Base-by-base conservation (phyloP, 2,888 invertebrate species). In the Mamestra brassicae region DNA sequence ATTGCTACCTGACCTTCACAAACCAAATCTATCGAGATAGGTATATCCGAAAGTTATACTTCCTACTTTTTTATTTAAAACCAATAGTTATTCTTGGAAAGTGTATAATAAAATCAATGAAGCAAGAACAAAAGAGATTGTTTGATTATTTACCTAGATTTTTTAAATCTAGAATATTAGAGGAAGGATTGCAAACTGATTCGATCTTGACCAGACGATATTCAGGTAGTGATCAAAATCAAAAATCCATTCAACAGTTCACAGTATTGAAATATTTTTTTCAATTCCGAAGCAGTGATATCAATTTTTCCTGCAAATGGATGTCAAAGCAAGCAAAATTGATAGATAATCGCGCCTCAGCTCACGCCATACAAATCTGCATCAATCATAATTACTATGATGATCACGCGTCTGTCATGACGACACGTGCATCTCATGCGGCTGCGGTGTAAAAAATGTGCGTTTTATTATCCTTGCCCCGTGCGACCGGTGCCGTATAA, bases 371-470 rank as follows among this genome's bases (percentile, higher is more conserved):
- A 42, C 4, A 63, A 68, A 63, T 58, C 45, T 57, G 52, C 60
- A 74, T 75, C 61, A 71, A 80, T 83, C 67, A 80, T 83, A 83
- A 78, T 79, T 34, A 68, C 52, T 68, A 68, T 64, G 60, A 64
- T 47, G 38, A 64, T 70, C 69, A 79, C 66, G 57, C 34, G 8
- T 65, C 34, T 45, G 11, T 34, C 61, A 11, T 15, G 80, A 69
- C 80, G 80, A 69, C 80, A 83, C 68, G 64, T 81, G 76, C 64
- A 54, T 13, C 62, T 36, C n/a, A n/a, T 61, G 65, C 68, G 50
- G 13, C 13, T 54, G 76, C 66, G 45, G n/a, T 61, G 54, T 38
- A 50, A 60, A 83, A 74, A 67, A 63, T 55, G 10, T 74, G 80
- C 52, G 62, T 74, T 64, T 55, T 58, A 73, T 45, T 63, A 63